Conservation (phyloP, 2,113 vertebrate genomes). For the Tursiops truncatus region DNA sequence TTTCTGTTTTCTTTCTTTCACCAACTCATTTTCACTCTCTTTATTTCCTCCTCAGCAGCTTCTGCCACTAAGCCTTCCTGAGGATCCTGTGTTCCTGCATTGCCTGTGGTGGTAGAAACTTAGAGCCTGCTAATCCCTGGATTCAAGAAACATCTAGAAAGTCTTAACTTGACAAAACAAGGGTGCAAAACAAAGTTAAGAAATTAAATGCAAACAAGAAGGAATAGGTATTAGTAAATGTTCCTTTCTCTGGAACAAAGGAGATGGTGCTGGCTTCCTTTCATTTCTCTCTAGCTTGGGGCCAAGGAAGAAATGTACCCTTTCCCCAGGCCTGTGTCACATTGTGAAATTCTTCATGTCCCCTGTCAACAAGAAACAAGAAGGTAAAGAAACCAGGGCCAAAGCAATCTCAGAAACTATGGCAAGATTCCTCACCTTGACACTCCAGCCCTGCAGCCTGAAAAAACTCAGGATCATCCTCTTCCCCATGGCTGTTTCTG, state of each 20-base stretch:
- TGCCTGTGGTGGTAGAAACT: neutral
- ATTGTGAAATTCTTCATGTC: neutral
- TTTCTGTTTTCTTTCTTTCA: neutral
- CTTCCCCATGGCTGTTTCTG: neutral
- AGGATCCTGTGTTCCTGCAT: neutral
- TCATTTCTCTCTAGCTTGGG: neutral
- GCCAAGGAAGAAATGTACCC: neutral
- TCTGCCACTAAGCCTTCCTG: no score
- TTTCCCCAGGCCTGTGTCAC: neutral
- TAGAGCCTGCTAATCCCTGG: neutral
- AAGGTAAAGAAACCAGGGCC: neutral
- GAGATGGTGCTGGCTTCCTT: neutral
- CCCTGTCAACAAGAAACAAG: slow-evolving; percentile 17
- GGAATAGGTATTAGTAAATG: neutral
- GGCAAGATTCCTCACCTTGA: neutral
- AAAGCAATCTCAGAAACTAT: neutral
- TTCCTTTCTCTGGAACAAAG: neutral
- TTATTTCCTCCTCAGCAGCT: neutral
- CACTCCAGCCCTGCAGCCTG: neutral
- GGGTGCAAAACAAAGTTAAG: neutral
- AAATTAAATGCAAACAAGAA: neutral
- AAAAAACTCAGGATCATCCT: neutral
- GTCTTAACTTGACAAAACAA: neutral
- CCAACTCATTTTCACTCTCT: neutral
- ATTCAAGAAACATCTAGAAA: neutral